Base-by-base conservation (phyloP, 2,113 vertebrate species). In the Empidonax alnorum region DNA sequence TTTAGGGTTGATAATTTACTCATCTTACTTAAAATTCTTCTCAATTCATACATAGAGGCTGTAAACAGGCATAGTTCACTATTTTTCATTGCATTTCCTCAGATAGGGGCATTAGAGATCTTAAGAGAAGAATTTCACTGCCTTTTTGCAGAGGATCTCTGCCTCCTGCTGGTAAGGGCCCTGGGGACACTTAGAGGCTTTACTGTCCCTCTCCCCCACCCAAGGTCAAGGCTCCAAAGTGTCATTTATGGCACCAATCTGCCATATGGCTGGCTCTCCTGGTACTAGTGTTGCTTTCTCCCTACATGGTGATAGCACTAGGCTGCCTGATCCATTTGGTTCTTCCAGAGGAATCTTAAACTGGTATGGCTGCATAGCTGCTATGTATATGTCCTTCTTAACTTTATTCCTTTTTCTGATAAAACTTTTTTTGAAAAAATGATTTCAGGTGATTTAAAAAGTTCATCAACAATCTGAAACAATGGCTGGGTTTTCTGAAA, bases 151-250 rank as follows among this genome's bases (percentile, higher is more conserved):
- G 33, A 81, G 9, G 14, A 56, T 65, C 12, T 58, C 39, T 68
- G 37, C 11, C 4, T 91, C 11, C 14, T 58, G 5, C 8, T 63
- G 52, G 12, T 73, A 33, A 61, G 50, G 18, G 10, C 5, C 33
- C 16, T 80, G 22, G 46, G 12, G 8, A 46, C 10, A 15, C 22
- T 71, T 27, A 41, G 39, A 35, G 52, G 16, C 14, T 55, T 56
- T 16, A 20, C 21, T 55, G 20, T 28, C 14, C 25, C 3, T 2
- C 1, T 55, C 8, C 6, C 21, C n/a, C 15, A 2, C 1, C 11
- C 44, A 35, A 17, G 41, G 19, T 8, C 28, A 42, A 50, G 19
- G 15, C 31, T 7, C 24, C 33, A 44, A 69, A 72, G 47, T 37
- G 33, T 15, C 53, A 33, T 8, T 74, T 74, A 20, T 0, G 1